These are phyloP conservation scores for Trichogramma evanescens DNA, from an alignment of 2,888 invertebrate genomes.

Conservation along the genomic window DNA sequence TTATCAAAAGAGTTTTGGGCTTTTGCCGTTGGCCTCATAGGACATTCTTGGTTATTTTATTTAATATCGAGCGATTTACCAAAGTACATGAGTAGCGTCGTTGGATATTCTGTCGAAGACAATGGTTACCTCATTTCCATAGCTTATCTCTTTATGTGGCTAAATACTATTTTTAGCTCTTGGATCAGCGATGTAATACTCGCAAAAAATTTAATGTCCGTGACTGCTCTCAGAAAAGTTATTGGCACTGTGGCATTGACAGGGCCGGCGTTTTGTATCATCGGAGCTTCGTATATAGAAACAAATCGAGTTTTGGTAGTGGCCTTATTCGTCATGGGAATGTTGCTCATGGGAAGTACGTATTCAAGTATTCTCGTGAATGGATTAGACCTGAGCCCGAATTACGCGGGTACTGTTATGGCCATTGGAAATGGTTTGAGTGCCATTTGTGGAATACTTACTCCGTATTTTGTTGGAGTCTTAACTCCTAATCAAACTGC, in stretches of 20 bases:
- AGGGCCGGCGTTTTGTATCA: conserved; percentile 44
- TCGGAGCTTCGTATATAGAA: conserved; percentile 46
- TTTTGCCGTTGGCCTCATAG: conserved; percentile 56
- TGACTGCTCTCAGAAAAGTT: conserved; percentile 46
- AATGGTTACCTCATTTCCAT: conserved; percentile 46
- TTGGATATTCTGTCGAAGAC: conserved; percentile 44
- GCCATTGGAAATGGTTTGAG: conserved; percentile 57
- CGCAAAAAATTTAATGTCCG: conserved; percentile 35
- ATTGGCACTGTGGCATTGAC: conserved; percentile 48
- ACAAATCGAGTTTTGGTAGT: conserved; percentile 45
- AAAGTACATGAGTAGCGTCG: conserved; percentile 45
- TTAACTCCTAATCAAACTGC: conserved; percentile 46
- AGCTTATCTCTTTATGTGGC: conserved; percentile 47
- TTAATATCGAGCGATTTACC: conserved; percentile 44
- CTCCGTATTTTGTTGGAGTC: conserved; percentile 62
- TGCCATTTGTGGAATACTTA: conserved; percentile 65
- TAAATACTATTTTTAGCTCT: conserved; percentile 41
- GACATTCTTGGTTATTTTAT: conserved; percentile 43
- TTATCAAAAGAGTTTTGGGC: conserved; percentile 66
- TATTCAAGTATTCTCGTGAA: conserved; percentile 50
- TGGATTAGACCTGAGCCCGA: conserved; percentile 47
- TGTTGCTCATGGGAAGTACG: conserved; percentile 49
- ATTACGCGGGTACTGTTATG: conserved; percentile 50
- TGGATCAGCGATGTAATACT: conserved; percentile 46
- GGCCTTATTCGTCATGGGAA: conserved; percentile 45